Base-by-base conservation (phyloP, 2,113 vertebrate genomes). In the Sander vitreus region DNA sequence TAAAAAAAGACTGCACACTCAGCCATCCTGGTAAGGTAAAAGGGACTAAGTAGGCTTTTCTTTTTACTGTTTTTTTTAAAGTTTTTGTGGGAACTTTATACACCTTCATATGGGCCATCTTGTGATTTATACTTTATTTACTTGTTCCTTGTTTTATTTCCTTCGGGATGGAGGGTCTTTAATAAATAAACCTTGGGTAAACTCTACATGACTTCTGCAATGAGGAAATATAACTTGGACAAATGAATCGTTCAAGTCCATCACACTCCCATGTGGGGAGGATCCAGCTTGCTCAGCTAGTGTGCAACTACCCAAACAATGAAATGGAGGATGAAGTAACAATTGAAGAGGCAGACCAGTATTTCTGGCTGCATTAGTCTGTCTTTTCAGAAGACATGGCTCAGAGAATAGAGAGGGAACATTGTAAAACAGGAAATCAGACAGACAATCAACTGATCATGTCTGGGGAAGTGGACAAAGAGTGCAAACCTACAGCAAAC, bases 401-500 rank as follows among this genome's bases (percentile, higher is more conserved):
- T 80, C 57, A 53, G 36, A 78, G 45, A 77, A 86, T 47, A 78
- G 70, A 83, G 51, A 48, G 62, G 63, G 77, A 80, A 79, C 68
- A 84, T 19, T 76, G 88, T 88, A 80, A 73, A 89, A 90, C 80
- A 90, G 86, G 85, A 93, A 91, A 92, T 74, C 78, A 71, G 81
- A 87, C 80, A 71, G 81, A 87, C 69, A 80, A 84, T 84, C 21
- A 51, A 81, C 9, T 51, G 62, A 86, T 66, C 39, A 19, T 36
- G 62, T 57, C 39, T 60, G 27, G 50, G 84, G 80, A 87, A 84
- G 76, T 83, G 30, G 50, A 84, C 64, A 60, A 57, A 72, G n/a
- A 23, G 54, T 12, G 18, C 57, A 60, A 77, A 83, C 39, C 43
- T 72, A 58, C 33, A 76, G 70, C 25, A 21, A 53, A 64, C 11